A percentile compares a stretch with the other conserved stretches of the same genome.
phyloP scores from a whole-genome alignment of 2,797 vertebrate genomes.

The Catostomus latipinnis region DNA sequence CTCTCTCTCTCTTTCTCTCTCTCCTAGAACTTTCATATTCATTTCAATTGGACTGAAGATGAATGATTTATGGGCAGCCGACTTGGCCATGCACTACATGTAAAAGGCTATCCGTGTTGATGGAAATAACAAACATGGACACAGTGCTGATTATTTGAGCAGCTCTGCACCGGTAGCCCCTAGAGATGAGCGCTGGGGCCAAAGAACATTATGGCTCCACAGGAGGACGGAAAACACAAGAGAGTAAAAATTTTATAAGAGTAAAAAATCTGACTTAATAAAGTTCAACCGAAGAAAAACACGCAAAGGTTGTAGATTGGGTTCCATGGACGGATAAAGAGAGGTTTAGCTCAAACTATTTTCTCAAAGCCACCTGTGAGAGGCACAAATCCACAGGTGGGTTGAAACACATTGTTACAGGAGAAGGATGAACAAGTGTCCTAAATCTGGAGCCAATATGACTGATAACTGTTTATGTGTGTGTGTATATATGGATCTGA shows the following conservation, averaged over 20 bases:
- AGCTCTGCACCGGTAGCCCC: constrained; percentile 43
- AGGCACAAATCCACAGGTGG: neutral
- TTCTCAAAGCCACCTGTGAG: neutral
- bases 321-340: neutral
- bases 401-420: neutral
- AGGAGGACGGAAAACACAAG: constrained; percentile 1
- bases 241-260: neutral
- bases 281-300: constrained; percentile 20
- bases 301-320: neutral
- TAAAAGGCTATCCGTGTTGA: constrained; percentile 22
- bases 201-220: neutral
- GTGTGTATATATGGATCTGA: too few species aligned
- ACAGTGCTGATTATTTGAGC: constrained; percentile 56
- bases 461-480: too few species aligned
- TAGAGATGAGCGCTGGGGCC: neutral
- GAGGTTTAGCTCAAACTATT: neutral
- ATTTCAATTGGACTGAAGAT: constrained; percentile 30
- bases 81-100: constrained; percentile 43
- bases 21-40: constrained; percentile 41
- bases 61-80: constrained; percentile 47
- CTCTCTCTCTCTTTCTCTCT: neutral
- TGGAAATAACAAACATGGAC: constrained; percentile 50
- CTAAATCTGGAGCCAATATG: too few species aligned
- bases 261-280: neutral
- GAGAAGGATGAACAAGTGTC: too few species aligned